Evolutionary conservation across 2,888 invertebrate species (phyloP).

Genomic region (Prosapia bicincta): DNA sequence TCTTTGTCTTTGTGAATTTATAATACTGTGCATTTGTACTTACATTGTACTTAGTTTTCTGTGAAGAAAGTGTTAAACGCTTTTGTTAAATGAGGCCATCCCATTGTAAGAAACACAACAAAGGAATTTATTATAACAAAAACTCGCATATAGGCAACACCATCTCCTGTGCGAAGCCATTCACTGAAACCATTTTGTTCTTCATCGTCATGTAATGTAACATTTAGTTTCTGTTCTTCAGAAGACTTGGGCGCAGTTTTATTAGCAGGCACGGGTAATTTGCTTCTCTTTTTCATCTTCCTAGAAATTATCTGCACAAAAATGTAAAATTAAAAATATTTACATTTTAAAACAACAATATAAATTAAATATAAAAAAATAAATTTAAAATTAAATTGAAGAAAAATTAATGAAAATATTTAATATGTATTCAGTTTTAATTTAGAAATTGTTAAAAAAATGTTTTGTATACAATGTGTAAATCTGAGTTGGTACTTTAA

Average conservation of each 20-base stretch:
- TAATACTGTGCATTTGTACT: too few relatives aligned
- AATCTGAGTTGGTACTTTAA: too few relatives aligned
- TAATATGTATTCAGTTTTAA: too few relatives aligned
- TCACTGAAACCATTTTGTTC: slow-evolving; percentile 35
- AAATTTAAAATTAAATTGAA: too few relatives aligned
- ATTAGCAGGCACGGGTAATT: neutral
- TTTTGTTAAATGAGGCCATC: slow-evolving; percentile 68
- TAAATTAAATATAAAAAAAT: too few relatives aligned
- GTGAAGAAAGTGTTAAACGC: slow-evolving; percentile 49
- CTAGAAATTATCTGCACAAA: neutral
- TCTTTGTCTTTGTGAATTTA: too few relatives aligned
- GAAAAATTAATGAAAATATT: too few relatives aligned
- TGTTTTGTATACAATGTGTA: too few relatives aligned
- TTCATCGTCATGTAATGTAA: slow-evolving; percentile 27
- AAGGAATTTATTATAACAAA: slow-evolving; percentile 76
- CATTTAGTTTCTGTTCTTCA: neutral
- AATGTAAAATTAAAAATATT: neutral
- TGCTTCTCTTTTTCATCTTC: neutral
- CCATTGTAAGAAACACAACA: slow-evolving; percentile 65
- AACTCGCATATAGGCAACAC: slow-evolving; percentile 72
- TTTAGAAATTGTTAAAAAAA: too few relatives aligned
- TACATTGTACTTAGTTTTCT: neutral
- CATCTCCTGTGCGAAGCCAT: slow-evolving; percentile 54
- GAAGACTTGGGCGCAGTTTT: neutral
- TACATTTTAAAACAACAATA: too few relatives aligned